These are phyloP conservation scores for Triplophysa tibetana DNA, from an alignment of 2,113 vertebrate genomes.

Conservation along the genomic window DNA sequence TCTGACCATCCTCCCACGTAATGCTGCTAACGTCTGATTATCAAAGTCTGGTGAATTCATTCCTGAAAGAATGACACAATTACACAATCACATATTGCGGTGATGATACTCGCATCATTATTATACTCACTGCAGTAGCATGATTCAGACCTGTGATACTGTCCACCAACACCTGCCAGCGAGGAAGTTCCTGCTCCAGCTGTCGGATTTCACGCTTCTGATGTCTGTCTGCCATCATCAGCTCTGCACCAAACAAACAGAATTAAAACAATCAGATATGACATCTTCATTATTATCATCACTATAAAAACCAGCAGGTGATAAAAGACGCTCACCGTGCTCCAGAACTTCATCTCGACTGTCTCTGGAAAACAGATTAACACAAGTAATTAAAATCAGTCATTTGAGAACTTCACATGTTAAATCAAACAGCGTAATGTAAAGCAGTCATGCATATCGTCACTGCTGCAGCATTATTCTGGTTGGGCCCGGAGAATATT, in stretches of 20 bases:
- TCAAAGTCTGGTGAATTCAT: conserved; percentile 96
- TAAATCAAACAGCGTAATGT: no score
- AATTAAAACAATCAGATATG: neutral
- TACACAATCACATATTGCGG: neutral
- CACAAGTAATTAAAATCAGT: neutral
- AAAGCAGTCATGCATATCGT: no score
- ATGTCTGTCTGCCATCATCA: conserved; percentile 90
- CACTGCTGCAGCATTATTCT: no score
- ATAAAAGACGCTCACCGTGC: conserved; percentile 80
- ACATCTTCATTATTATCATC: neutral
- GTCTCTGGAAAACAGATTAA: conserved; percentile 72
- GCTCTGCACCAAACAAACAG: conserved; percentile 68
- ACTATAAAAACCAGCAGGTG: neutral
- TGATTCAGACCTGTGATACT: conserved; percentile 85
- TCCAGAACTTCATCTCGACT: conserved; percentile 90
- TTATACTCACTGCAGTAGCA: neutral
- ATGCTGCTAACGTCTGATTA: conserved; percentile 91
- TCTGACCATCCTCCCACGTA: conserved; percentile 91
- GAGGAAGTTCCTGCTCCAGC: conserved; percentile 90
- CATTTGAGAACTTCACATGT: neutral
- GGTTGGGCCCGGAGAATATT: no score
- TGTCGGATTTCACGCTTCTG: conserved; percentile 94
- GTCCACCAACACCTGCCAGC: conserved; percentile 94
- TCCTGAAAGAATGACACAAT: conserved; percentile 65
- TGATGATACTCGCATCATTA: neutral